Evolutionary conservation across 1,140 invertebrate genomes (phyloP).

Genomic region (Coenobita brevimanus): DNA sequence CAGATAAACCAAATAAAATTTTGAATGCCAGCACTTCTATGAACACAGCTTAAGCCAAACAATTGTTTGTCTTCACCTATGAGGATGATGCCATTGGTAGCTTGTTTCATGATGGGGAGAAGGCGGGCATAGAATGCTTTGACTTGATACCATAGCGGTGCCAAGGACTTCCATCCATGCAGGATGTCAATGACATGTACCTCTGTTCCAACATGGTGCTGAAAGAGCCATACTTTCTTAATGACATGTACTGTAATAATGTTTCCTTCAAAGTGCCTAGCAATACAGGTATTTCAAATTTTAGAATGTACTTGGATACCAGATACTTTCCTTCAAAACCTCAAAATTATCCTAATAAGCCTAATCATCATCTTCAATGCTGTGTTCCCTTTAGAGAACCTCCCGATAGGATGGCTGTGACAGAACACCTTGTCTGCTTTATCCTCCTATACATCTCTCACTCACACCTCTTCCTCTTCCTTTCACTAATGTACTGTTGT

Average conservation of each 20-base stretch:
- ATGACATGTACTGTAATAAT: no score
- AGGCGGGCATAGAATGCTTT: conserved; percentile 34
- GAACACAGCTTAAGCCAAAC: not conserved
- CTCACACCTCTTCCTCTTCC: no score
- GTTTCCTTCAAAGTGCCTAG: no score
- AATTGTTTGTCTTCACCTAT: conserved; percentile 35
- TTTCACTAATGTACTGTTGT: no score
- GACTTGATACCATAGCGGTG: conserved; percentile 57
- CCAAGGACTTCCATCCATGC: conserved; percentile 50
- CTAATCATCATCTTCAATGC: no score
- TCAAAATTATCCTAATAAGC: no score
- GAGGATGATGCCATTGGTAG: conserved; percentile 42
- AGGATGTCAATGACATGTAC: conserved; percentile 53
- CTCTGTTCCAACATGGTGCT: conserved; percentile 54
- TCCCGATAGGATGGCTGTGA: no score
- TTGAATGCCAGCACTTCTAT: not conserved
- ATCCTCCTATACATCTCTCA: no score
- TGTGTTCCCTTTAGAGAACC: no score
- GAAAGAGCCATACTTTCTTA: not conserved
- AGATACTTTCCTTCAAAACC: no score
- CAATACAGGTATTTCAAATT: not conserved
- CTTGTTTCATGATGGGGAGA: conserved; percentile 35
- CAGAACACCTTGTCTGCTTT: no score
- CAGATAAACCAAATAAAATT: not conserved
- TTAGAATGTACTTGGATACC: not conserved